phyloP scores from a whole-genome alignment of 2,888 invertebrate genomes.

The Arrhopalites spinosus region DNA sequence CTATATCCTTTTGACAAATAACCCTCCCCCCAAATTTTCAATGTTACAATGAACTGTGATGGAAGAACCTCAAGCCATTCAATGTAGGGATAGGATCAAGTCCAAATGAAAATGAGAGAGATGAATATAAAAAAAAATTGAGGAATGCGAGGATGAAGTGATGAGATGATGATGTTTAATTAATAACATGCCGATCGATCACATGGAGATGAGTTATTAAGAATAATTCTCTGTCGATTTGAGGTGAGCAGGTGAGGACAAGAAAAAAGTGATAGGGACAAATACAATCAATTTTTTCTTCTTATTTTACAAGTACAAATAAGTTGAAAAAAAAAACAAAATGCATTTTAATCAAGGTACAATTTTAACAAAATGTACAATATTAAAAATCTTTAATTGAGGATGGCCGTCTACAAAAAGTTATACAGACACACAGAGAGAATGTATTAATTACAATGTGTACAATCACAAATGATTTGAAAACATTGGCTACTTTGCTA shows the following conservation, averaged over 20 bases:
- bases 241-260: background rate
- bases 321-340: too few relatives aligned
- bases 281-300: background rate
- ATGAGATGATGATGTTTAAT: constrained; percentile 30
- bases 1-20: background rate
- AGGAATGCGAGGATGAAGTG: constrained; percentile 28
- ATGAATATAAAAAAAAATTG: too few relatives aligned
- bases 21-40: background rate
- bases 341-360: too few relatives aligned
- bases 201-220: constrained; percentile 22
- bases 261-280: constrained; percentile 1
- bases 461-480: too few relatives aligned
- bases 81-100: too few relatives aligned
- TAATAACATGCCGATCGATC: constrained; percentile 29
- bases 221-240: background rate
- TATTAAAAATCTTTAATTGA: too few relatives aligned
- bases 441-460: too few relatives aligned
- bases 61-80: background rate
- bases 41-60: background rate
- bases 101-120: background rate
- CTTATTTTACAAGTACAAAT: background rate
- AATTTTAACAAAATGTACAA: too few relatives aligned
- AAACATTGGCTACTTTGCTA: too few relatives aligned
- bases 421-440: background rate
- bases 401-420: background rate